These are phyloP conservation scores for Vireo griseus DNA, from an alignment of 2,797 vertebrate species.

Conservation along the genomic window DNA sequence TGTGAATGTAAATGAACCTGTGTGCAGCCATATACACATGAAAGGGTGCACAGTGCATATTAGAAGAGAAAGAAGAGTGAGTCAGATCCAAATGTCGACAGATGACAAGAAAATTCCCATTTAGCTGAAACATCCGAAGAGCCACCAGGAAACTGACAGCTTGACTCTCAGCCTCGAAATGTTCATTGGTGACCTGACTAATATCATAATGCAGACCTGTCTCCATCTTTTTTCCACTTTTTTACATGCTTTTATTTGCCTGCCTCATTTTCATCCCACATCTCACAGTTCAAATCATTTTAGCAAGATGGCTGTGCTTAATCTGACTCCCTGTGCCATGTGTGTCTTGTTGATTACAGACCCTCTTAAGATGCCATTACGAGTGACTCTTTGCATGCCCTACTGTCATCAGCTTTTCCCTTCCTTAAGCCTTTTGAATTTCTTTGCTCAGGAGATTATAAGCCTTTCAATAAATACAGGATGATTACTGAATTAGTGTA, in stretches of 20 bases:
- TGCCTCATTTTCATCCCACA: slow-evolving; percentile 35
- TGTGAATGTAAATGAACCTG: background rate
- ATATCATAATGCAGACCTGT: slow-evolving; percentile 8
- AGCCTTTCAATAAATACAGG: slow-evolving; percentile 38
- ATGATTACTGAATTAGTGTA: slow-evolving; percentile 55
- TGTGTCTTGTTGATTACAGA: slow-evolving; percentile 63
- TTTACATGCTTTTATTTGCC: slow-evolving; percentile 43
- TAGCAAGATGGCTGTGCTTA: slow-evolving; percentile 17
- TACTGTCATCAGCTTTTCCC: slow-evolving; percentile 62
- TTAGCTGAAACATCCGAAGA: background rate
- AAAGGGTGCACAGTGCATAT: background rate
- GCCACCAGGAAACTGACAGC: background rate
- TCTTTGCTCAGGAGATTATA: slow-evolving; percentile 55
- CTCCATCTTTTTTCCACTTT: background rate
- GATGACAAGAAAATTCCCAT: slow-evolving; percentile 38
- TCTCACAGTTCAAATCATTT: slow-evolving; percentile 20
- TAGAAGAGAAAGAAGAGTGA: background rate
- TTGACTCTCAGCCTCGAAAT: slow-evolving; percentile 17
- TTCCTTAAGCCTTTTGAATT: slow-evolving; percentile 57
- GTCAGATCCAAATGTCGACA: background rate
- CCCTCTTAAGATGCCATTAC: slow-evolving; percentile 58
- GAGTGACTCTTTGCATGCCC: slow-evolving; percentile 46
- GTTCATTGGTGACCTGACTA: slow-evolving; percentile 38
- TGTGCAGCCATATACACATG: too few species aligned
- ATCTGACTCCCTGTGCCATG: slow-evolving; percentile 47